Evolutionary conservation across 2,888 invertebrate species (phyloP).

Genomic region (Thymelicus sylvestris): DNA sequence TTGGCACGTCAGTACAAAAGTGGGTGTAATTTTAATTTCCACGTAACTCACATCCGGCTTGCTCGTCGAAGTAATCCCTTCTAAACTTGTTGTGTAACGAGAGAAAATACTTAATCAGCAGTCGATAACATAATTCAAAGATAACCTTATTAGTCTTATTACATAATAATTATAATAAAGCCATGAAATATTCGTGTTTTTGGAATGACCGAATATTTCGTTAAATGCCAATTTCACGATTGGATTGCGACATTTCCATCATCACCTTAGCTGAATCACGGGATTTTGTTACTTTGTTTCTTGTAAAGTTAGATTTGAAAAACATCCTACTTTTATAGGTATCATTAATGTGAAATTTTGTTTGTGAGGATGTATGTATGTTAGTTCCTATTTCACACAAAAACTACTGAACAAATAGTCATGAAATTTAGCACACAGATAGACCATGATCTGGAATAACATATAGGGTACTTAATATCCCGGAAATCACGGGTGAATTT

Average conservation of each 20-base stretch:
- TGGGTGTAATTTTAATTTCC: not conserved
- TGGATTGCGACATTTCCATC: not conserved
- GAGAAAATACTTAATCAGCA: conserved; percentile 11
- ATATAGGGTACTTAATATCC: no score
- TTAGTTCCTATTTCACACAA: no score
- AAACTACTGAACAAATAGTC: no score
- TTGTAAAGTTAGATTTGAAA: no score
- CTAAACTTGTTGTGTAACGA: conserved; percentile 9
- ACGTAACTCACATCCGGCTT: not conserved
- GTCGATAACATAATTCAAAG: conserved; percentile 2
- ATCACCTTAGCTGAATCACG: not conserved
- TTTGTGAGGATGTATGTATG: no score
- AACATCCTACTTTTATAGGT: no score
- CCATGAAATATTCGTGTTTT: not conserved
- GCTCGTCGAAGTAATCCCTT: not conserved
- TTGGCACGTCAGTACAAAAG: not conserved
- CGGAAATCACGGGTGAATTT: no score
- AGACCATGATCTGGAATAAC: no score
- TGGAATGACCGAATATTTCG: not conserved
- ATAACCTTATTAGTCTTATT: conserved; percentile 8
- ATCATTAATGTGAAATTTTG: no score
- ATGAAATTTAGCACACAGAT: no score
- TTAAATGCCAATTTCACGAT: not conserved
- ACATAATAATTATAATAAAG: conserved; percentile 3
- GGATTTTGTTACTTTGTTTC: no score